Base-by-base conservation (phyloP, 2,888 invertebrate genomes). In the Prosopocoilus inquinatus region DNA sequence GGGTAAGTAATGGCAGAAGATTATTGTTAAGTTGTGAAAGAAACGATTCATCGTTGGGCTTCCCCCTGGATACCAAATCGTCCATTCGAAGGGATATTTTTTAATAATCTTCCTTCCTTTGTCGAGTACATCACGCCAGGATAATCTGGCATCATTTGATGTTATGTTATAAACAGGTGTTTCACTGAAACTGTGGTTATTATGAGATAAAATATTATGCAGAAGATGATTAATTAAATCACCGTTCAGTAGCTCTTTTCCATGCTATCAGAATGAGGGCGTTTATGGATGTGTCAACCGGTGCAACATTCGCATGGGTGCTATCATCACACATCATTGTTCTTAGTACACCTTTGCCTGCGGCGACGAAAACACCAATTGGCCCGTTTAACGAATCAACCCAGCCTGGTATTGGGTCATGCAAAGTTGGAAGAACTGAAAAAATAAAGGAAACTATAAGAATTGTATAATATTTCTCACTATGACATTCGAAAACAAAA, bases 301-400 rank as follows among this genome's bases (percentile, higher is more conserved):
- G 92, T 1, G 92, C 81, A 0, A 90, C 75, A 64, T 91, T 89
- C 0, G 88, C 84, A 0, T 77, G 66, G 59, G 83, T 84, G 1
- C 80, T 71, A 0, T 80, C 78, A 39, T 86, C 79, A 68, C 90
- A 90, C 60, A 90, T 87, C 90, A 95, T 90, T 0, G 90, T 86
- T 1, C 94, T 83, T 32, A 95, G 86, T 1, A 94, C 88, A 64
- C 90, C 94, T 77, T 92, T 91, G 0, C 91, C 90, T 9, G 86
- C 90, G 0, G 87, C 91, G 2, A 91, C 83, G 66, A 93, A 75
- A 1, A 91, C 74, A 0, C 94, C 94, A 2, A 93, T 92, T 0
- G 94, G 91, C 0, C 95, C 96, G 70, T 95, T 94, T 47, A 92
- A 79, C 65, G 91, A 94, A 75, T 95, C 94, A 50, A 95, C 87